Conservation (phyloP, 2,797 vertebrate genomes). For the Diplodus sargus region DNA sequence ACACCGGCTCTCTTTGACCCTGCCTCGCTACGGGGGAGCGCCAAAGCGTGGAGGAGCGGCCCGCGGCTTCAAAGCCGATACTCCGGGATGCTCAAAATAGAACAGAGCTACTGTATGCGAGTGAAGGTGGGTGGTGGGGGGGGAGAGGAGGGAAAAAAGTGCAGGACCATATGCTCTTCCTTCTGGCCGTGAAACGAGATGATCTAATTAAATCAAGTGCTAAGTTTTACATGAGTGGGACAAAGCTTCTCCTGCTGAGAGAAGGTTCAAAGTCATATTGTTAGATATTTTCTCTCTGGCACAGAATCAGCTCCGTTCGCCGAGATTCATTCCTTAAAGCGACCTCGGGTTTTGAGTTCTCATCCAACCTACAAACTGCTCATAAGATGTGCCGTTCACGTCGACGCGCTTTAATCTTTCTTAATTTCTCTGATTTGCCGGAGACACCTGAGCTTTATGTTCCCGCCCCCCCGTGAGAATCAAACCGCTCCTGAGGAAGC, state of each 20-base stretch:
- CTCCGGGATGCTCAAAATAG: conserved; percentile 73
- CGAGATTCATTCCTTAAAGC: conserved; percentile 20
- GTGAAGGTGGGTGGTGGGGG: conserved; percentile 23
- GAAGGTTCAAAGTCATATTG: conserved; percentile 54
- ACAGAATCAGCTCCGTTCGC: conserved; percentile 2
- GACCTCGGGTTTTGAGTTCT: neutral
- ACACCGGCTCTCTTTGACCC: conserved; percentile 66
- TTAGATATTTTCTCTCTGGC: conserved; percentile 42
- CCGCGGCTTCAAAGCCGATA: conserved; percentile 67
- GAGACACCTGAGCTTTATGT: conserved; percentile 6
- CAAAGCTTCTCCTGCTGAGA: conserved; percentile 70
- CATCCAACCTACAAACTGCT: neutral
- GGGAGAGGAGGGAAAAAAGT: conserved; percentile 18
- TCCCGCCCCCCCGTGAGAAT: conserved; percentile 18
- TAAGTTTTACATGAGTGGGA: conserved; percentile 73
- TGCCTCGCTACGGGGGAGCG: conserved; percentile 59
- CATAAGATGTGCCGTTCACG: conserved; percentile 2
- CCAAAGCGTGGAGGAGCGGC: conserved; percentile 55
- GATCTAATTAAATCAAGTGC: conserved; percentile 79
- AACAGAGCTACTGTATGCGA: conserved; percentile 67
- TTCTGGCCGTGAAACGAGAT: conserved; percentile 72
- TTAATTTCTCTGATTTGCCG: conserved; percentile 18
- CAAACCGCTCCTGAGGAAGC: conserved; percentile 35
- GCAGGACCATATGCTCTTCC: conserved; percentile 80
- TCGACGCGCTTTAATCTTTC: conserved; percentile 22